Evolutionary conservation across 53 echinoderm and acorn worm genomes (phyloP), one percentile per base, ranked within the genome.

Genomic region (Luidia sarsii): DNA sequence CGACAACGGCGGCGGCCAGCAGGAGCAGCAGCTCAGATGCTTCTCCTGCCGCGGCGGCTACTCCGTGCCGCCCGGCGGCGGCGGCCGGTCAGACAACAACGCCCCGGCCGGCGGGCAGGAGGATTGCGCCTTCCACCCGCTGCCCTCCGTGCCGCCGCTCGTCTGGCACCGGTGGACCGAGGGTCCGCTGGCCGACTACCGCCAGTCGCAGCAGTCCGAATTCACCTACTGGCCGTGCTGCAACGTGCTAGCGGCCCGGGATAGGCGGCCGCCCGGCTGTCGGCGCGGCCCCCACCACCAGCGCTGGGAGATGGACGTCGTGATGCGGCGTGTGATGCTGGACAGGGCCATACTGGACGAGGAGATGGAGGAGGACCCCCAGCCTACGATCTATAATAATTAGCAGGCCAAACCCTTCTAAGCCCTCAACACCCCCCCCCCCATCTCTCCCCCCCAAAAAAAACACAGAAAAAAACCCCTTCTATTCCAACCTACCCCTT

Each of bases 241-340:
- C 32, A 66, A 80, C 20, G 62, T 50, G 16, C 54, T 80, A 24
- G 29, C 81, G 23, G 43, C 46, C 15, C 59, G 13, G 33, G 51
- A 22, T 21, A 32, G 52, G 22, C 50, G 81, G 10, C 81, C 81
- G 6, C 65, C 35, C 5, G 81, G 81, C 3, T 80, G 81, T 9
- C 51, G 81, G 2, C 30, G 19, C 3, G 81, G 81, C 0, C 81
- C 34, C 1, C 81, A 80, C 36, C 81, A 80, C 46, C 81, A 80
- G 81, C 51, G 18, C 50, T 80, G 81, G 81, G 81, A 80, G 52
- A 66, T 80, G 66, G 81, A 80, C 22, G 81, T 80, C 3, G 22
- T 65, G 39, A 80, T 80, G 81, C 65, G 65, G 32, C 34, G 66
- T 1, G 66, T 77, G 48, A 77, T 77, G 77, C 23, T 77, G 46